Evolutionary conservation across 1,140 invertebrate species (phyloP).

Genomic region (Drosophila albomicans): DNA sequence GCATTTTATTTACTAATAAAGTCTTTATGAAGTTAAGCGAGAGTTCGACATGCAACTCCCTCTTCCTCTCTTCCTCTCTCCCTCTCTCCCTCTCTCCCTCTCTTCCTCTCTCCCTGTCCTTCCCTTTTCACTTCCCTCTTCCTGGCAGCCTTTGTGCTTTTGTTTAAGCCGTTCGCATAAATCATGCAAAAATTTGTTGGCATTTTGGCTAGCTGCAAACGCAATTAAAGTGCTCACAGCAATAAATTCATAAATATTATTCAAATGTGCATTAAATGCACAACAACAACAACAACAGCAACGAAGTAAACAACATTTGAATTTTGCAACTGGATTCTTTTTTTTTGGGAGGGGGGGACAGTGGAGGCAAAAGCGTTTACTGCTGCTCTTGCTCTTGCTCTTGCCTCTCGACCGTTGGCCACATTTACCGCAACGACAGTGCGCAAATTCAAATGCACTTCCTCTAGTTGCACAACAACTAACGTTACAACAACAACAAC

Average conservation of each 20-base stretch:
- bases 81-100: too few species aligned
- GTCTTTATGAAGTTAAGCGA: constrained; percentile 45
- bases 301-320: constrained; percentile 15
- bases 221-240: constrained; percentile 44
- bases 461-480: background rate
- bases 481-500: background rate
- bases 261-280: constrained; percentile 34
- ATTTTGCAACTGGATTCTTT: background rate
- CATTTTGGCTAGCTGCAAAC: constrained; percentile 1
- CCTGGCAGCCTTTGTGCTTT: background rate
- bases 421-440: constrained; percentile 33
- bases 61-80: too few species aligned
- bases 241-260: constrained; percentile 46
- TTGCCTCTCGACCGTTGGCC: constrained; percentile 1
- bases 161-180: constrained; percentile 24
- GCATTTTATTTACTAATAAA: constrained; percentile 56
- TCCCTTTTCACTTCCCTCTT: too few species aligned
- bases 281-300: constrained; percentile 6
- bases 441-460: constrained; percentile 28
- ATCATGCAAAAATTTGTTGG: constrained; percentile 32
- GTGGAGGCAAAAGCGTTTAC: constrained; percentile 1
- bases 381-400: too few species aligned
- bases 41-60: constrained; percentile 15
- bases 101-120: too few species aligned
- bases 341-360: background rate